phyloP scores from a whole-genome alignment of 2,888 invertebrate species.

The Sinotaia quadrata region DNA sequence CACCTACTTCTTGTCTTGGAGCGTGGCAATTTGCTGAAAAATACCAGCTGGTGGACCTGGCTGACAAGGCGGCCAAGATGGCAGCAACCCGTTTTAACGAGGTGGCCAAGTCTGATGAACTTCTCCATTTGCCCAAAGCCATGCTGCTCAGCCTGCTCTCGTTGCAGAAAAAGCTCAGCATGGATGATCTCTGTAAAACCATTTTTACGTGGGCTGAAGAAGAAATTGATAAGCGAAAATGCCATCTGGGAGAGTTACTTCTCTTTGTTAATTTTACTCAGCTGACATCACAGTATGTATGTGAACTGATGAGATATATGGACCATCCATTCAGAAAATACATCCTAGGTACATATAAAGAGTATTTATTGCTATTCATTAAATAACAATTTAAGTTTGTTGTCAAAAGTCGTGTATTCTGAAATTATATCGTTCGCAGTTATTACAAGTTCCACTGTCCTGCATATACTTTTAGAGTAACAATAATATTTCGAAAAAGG shows the following conservation, averaged over 20 bases:
- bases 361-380: no score
- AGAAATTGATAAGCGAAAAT: slow-evolving; percentile 6
- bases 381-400: no score
- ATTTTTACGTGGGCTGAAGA: slow-evolving; percentile 21
- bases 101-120: neutral
- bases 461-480: no score
- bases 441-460: no score
- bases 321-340: slow-evolving; percentile 9
- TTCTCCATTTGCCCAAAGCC: slow-evolving; percentile 10
- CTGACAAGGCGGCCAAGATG: neutral
- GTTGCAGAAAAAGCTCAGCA: slow-evolving; percentile 6
- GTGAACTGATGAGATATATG: slow-evolving; percentile 6
- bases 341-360: neutral
- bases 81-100: no score
- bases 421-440: no score
- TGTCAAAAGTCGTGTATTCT: no score
- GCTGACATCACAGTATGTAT: slow-evolving; percentile 15
- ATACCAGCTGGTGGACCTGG: neutral
- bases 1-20: neutral
- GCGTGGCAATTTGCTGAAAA: neutral
- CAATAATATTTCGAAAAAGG: no score
- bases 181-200: slow-evolving; percentile 8
- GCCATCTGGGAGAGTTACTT: slow-evolving; percentile 14
- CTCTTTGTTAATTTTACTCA: slow-evolving; percentile 26
- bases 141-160: slow-evolving; percentile 2